phyloP scores from a whole-genome alignment of 2,888 invertebrate species.

The Metacarcinus magister region DNA sequence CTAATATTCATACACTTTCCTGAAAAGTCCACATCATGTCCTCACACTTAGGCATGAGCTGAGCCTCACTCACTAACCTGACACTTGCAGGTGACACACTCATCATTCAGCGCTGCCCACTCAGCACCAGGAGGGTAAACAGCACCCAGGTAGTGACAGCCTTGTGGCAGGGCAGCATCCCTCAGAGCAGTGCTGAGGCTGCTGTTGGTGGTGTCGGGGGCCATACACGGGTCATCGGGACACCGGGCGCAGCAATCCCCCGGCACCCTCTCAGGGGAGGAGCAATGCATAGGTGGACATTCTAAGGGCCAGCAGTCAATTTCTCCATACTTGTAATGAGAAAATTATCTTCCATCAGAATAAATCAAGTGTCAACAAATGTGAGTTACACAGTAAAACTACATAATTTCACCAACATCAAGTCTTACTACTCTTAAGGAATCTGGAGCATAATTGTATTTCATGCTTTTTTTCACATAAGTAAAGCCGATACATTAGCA shows the following conservation, averaged over 20 bases:
- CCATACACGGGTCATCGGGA: constrained; percentile 87
- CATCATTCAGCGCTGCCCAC: constrained; percentile 81
- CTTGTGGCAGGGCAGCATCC: constrained; percentile 68
- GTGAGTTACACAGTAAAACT: not conserved
- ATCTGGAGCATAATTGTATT: not conserved
- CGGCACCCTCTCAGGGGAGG: constrained; percentile 88
- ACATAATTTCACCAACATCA: not conserved
- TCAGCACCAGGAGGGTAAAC: constrained; percentile 76
- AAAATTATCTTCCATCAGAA: not conserved
- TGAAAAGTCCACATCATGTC: not conserved
- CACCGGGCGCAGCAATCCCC: constrained; percentile 91
- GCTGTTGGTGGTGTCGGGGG: constrained; percentile 60
- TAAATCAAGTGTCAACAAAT: not conserved
- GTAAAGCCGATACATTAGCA: not conserved
- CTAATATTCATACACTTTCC: not conserved
- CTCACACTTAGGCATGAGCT: not conserved
- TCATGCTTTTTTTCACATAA: not conserved
- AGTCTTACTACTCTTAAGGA: not conserved
- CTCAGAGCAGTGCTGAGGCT: not conserved
- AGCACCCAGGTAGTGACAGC: constrained; percentile 80
- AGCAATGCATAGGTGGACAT: constrained; percentile 89
- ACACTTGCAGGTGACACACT: constrained; percentile 77
- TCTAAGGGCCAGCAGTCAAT: constrained; percentile 95
- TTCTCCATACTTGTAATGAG: constrained; percentile 89
- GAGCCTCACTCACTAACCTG: constrained; percentile 63